Evolutionary conservation across 92 coral and sea anemone genomes (phyloP).

Genomic region (Umimayanthus kanabou): DNA sequence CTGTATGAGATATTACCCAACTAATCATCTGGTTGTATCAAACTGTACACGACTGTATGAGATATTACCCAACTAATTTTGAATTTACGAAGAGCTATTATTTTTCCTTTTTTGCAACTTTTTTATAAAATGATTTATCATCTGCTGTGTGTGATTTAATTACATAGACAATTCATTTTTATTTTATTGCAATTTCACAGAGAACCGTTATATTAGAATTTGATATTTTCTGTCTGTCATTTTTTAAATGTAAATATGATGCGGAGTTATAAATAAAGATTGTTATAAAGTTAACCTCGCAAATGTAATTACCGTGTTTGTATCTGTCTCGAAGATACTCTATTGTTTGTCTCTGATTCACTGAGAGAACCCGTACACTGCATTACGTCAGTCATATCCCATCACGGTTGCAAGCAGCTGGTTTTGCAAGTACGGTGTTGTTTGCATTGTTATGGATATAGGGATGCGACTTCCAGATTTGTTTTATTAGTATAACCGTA

Average conservation of each 20-base stretch:
- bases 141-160: not conserved
- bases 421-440: not conserved
- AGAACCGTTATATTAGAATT: no score
- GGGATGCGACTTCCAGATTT: not conserved
- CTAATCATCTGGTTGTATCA: not conserved
- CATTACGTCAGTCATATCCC: not conserved
- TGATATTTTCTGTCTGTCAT: not conserved
- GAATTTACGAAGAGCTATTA: not conserved
- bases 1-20: no score
- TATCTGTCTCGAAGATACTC: not conserved
- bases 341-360: slow-evolving; percentile 8
- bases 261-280: not conserved
- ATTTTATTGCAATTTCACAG: not conserved
- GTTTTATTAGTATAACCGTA: not conserved
- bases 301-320: not conserved
- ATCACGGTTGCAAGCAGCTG: not conserved
- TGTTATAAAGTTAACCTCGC: not conserved
- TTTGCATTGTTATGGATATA: slow-evolving; percentile 17
- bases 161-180: not conserved
- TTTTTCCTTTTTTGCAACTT: not conserved
- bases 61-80: not conserved
- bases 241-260: not conserved
- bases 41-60: not conserved
- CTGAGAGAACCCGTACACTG: not conserved
- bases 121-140: not conserved